A percentile compares a stretch with the other conserved stretches of the same genome.
These are phyloP conservation scores for Syrmaticus mikado DNA, from an alignment of 2,113 vertebrate species.

Conservation along the genomic window DNA sequence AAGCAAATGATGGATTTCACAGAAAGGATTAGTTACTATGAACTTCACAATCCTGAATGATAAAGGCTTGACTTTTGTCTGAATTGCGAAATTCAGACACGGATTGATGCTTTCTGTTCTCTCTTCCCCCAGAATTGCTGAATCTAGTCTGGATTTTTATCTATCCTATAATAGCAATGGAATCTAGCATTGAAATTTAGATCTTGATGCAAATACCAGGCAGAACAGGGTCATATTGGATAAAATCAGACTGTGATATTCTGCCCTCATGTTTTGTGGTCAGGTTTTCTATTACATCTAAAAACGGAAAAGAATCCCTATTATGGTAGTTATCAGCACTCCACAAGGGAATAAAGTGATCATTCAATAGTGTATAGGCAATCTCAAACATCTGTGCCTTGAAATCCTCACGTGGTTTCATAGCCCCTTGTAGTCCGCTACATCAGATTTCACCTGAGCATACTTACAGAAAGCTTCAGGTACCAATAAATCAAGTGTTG, in stretches of 20 bases:
- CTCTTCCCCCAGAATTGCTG: neutral
- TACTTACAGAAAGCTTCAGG: neutral
- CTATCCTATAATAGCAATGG: neutral
- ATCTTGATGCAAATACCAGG: neutral
- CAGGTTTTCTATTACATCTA: neutral
- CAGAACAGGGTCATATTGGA: neutral
- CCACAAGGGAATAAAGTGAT: neutral
- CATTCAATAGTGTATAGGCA: neutral
- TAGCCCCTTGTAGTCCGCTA: neutral
- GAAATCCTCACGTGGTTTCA: neutral
- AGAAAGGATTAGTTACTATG: constrained; percentile 1
- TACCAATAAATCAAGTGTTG: neutral
- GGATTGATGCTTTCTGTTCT: neutral
- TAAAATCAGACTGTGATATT: neutral
- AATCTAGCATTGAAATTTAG: neutral
- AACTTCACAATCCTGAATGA: neutral
- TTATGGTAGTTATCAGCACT: neutral
- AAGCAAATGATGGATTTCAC: neutral
- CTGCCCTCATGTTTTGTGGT: neutral
- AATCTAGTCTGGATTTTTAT: neutral
- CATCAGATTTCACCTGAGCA: neutral
- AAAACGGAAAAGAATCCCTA: neutral
- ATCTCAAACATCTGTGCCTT: neutral
- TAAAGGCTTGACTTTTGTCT: neutral
- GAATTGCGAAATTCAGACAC: neutral